Conservation (phyloP, 2,888 invertebrate species). For the Augochlorella aurata region DNA sequence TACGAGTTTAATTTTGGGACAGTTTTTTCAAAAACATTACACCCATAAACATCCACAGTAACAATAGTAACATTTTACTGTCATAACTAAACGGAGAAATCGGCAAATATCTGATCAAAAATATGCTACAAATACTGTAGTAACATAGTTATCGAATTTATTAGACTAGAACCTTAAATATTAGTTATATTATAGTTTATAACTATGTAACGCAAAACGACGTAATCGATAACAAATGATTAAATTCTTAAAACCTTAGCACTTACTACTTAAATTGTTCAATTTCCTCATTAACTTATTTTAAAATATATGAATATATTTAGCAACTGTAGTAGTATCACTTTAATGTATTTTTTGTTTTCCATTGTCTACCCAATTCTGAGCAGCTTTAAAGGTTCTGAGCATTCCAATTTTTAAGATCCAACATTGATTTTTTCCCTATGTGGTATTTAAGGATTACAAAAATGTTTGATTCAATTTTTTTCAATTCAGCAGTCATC, state of each 20-base stretch:
- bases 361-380: background rate
- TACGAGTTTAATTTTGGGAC: background rate
- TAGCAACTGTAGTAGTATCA: constrained; percentile 14
- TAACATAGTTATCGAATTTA: constrained; percentile 27
- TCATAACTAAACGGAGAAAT: background rate
- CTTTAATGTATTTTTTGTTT: background rate
- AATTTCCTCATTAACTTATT: constrained; percentile 26
- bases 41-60: background rate
- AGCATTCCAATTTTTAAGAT: background rate
- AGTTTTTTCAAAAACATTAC: background rate
- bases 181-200: constrained; percentile 32
- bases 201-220: constrained; percentile 29
- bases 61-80: background rate
- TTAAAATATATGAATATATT: constrained; percentile 37
- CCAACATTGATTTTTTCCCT: background rate
- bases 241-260: constrained; percentile 27
- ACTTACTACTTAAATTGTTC: constrained; percentile 21
- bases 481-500: too few species aligned
- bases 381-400: background rate
- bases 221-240: constrained; percentile 30
- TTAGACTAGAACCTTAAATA: constrained; percentile 51
- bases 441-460: background rate
- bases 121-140: constrained; percentile 18
- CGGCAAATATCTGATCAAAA: background rate
- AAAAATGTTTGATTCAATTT: background rate